Evolutionary conservation across 2,888 invertebrate species (phyloP).

Genomic region (Oeneis ivallda): DNA sequence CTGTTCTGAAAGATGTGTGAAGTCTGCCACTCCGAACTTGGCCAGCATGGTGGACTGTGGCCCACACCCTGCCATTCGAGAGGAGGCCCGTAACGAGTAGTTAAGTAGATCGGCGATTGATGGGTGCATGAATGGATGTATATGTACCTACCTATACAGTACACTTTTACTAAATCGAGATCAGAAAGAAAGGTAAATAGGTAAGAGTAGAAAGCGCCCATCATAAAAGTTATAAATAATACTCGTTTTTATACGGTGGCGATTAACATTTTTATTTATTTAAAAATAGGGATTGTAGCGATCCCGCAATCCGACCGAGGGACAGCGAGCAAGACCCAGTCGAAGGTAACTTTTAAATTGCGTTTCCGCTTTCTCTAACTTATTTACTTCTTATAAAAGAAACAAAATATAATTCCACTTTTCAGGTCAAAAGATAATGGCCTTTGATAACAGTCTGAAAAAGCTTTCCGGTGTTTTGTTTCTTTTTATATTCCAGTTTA

Average conservation of each 20-base stretch:
- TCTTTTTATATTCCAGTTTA: constrained; percentile 75
- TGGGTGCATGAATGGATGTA: no score
- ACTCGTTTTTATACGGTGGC: no score
- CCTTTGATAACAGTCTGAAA: constrained; percentile 78
- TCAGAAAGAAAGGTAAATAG: no score
- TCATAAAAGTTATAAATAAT: no score
- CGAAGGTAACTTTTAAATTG: constrained; percentile 73
- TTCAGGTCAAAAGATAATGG: constrained; percentile 80
- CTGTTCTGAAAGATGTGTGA: no score
- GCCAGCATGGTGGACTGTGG: no score
- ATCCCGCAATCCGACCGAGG: constrained; percentile 8
- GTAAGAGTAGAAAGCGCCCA: no score
- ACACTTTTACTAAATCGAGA: no score
- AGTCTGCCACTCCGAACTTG: no score
- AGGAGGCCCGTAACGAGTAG: no score
- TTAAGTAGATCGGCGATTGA: no score
- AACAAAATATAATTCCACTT: constrained; percentile 80
- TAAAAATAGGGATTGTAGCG: neutral
- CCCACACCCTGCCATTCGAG: no score
- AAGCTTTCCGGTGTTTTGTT: constrained; percentile 81
- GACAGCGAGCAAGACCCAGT: neutral
- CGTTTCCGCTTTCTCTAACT: constrained; percentile 71
- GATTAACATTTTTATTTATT: constrained; percentile 1
- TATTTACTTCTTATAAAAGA: constrained; percentile 77
- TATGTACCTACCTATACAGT: neutral